Conservation (phyloP, 2,888 invertebrate species). For the Spatulosminthurus flaviceps region DNA sequence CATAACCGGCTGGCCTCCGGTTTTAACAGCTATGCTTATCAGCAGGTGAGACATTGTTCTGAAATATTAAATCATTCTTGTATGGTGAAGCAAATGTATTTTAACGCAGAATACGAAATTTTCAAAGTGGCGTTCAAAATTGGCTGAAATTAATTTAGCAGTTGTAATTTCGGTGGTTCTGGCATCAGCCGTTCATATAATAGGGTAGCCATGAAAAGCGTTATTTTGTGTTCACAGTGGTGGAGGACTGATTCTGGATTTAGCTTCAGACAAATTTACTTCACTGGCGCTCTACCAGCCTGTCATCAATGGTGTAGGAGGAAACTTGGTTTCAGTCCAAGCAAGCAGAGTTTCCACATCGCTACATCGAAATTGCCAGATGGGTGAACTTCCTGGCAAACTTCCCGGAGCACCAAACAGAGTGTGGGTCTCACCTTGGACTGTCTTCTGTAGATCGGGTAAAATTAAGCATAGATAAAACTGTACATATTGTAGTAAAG, state of each 20-base stretch:
- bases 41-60: constrained; percentile 70
- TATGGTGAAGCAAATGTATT: no score
- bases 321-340: constrained; percentile 81
- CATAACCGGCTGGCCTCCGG: constrained; percentile 79
- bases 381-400: constrained; percentile 71
- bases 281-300: constrained; percentile 82
- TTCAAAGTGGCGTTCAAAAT: no score
- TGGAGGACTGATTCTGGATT: constrained; percentile 79
- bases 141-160: no score
- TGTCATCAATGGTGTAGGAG: constrained; percentile 85
- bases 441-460: constrained; percentile 58
- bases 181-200: no score
- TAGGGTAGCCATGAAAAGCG: background rate
- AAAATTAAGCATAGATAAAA: constrained; percentile 15
- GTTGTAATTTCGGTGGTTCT: no score
- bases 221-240: constrained; percentile 67
- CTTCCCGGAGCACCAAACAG: constrained; percentile 59
- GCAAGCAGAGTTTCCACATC: constrained; percentile 80
- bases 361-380: constrained; percentile 73
- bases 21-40: constrained; percentile 82
- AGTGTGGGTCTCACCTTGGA: constrained; percentile 64
- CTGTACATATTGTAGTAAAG: no score
- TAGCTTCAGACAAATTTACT: constrained; percentile 74
- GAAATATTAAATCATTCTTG: no score
- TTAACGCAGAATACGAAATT: no score